These are phyloP conservation scores for Myotis findleyi DNA, from an alignment of 2,797 vertebrate species.

Conservation along the genomic window DNA sequence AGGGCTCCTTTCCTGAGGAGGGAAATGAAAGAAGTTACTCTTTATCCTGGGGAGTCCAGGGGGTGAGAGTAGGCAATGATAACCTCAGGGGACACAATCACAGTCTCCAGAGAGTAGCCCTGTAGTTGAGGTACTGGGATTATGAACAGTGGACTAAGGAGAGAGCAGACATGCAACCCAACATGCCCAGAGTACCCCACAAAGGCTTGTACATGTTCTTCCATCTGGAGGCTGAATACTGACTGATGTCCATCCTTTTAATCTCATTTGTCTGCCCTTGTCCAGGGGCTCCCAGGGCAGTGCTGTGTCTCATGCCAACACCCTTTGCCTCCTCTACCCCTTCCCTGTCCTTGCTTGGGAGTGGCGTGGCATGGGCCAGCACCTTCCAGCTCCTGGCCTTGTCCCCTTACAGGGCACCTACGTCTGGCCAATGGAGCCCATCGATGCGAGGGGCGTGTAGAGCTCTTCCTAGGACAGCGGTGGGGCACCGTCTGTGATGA, in stretches of 20 bases:
- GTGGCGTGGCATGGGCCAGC: not conserved
- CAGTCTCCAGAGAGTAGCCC: not conserved
- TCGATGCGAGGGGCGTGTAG: conserved; percentile 95
- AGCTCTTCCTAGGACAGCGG: conserved; percentile 91
- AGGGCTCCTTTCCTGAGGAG: not conserved
- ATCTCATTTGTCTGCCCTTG: not conserved
- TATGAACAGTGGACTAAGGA: not conserved
- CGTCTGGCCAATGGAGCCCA: conserved; percentile 92
- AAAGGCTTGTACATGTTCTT: not conserved
- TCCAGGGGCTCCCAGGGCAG: not conserved
- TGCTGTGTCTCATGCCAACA: not conserved
- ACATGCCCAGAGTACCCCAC: not conserved
- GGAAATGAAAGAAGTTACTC: conserved; percentile 4
- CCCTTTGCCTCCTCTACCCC: not conserved
- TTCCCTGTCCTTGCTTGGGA: not conserved
- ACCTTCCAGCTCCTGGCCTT: not conserved
- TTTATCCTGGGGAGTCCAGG: not conserved
- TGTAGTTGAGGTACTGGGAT: not conserved
- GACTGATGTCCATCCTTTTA: not conserved
- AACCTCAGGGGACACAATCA: not conserved
- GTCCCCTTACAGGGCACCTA: conserved; percentile 86
- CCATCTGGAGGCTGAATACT: not conserved
- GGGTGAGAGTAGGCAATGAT: not conserved
- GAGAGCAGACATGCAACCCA: not conserved
- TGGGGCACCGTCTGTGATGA: conserved; percentile 99